Evolutionary conservation across 2,888 invertebrate species (phyloP).

Genomic region (Meganola albula): DNA sequence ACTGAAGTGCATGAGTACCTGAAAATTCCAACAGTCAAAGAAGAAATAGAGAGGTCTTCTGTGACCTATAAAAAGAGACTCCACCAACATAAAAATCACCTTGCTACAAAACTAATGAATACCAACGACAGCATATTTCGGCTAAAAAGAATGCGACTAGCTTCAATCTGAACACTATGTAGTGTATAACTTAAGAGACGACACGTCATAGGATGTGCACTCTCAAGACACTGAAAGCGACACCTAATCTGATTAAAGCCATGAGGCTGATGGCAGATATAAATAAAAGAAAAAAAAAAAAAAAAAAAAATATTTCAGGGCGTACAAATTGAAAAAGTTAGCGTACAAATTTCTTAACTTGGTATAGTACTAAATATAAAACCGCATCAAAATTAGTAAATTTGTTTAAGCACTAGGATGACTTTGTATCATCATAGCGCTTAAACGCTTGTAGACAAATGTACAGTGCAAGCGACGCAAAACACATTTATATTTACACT

Average conservation of each 20-base stretch:
- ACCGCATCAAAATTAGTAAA: too few relatives aligned
- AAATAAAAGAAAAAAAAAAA: too few relatives aligned
- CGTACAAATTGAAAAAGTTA: too few relatives aligned
- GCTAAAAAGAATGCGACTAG: not conserved
- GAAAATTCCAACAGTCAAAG: not conserved
- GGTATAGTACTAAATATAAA: too few relatives aligned
- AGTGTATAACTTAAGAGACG: not conserved
- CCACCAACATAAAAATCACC: not conserved
- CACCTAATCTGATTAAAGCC: not conserved
- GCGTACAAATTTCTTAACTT: too few relatives aligned
- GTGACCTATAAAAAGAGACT: too few relatives aligned
- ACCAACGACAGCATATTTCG: not conserved
- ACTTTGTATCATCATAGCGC: too few relatives aligned
- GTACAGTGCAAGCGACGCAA: too few relatives aligned
- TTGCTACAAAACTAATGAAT: not conserved
- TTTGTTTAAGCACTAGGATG: too few relatives aligned
- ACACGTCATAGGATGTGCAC: not conserved
- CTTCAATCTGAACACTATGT: not conserved
- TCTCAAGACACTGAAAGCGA: not conserved
- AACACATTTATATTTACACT: too few relatives aligned
- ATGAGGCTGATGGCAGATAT: not conserved
- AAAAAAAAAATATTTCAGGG: too few relatives aligned
- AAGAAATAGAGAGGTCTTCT: not conserved
- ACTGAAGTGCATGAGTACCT: not conserved
- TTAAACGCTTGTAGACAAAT: too few relatives aligned